A percentile compares a stretch with the other conserved stretches of the same genome.
Evolutionary conservation across 2,888 invertebrate species (phyloP).

Genomic region (Noctua pronuba): DNA sequence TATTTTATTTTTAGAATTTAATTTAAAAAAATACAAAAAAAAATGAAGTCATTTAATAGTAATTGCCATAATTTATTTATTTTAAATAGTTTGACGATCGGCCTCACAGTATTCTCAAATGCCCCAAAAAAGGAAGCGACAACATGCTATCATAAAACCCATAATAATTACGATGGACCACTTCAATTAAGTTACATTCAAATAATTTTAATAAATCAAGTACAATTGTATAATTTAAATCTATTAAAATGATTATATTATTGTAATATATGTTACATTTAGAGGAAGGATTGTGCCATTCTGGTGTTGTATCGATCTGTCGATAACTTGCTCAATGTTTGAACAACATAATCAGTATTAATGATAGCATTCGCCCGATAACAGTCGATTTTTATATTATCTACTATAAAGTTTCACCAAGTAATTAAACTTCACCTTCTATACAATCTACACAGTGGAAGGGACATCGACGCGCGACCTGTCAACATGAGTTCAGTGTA

Average conservation of each 20-base stretch:
- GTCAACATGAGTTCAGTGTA: not conserved
- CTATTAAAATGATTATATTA: slow-evolving; percentile 42
- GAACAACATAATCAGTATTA: slow-evolving; percentile 66
- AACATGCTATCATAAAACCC: slow-evolving; percentile 30
- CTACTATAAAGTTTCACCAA: not conserved
- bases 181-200: slow-evolving; percentile 54
- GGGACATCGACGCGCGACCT: not conserved
- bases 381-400: not conserved
- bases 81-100: slow-evolving; percentile 19
- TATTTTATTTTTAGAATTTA: slow-evolving; percentile 3
- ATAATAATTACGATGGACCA: slow-evolving; percentile 61
- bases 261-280: slow-evolving; percentile 49
- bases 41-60: not conserved
- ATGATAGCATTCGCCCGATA: slow-evolving; percentile 34
- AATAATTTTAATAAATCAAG: slow-evolving; percentile 55
- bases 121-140: slow-evolving; percentile 32
- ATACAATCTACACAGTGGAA: too few species aligned
- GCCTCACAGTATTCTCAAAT: slow-evolving; percentile 44
- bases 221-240: slow-evolving; percentile 58
- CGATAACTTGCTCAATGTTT: slow-evolving; percentile 68
- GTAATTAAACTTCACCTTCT: not conserved
- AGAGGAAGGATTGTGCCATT: slow-evolving; percentile 57
- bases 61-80: slow-evolving; percentile 16
- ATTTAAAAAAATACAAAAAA: not conserved
- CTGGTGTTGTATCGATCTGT: slow-evolving; percentile 46